Conservation (phyloP, 2,888 invertebrate genomes). For the Synanthedon myopaeformis region DNA sequence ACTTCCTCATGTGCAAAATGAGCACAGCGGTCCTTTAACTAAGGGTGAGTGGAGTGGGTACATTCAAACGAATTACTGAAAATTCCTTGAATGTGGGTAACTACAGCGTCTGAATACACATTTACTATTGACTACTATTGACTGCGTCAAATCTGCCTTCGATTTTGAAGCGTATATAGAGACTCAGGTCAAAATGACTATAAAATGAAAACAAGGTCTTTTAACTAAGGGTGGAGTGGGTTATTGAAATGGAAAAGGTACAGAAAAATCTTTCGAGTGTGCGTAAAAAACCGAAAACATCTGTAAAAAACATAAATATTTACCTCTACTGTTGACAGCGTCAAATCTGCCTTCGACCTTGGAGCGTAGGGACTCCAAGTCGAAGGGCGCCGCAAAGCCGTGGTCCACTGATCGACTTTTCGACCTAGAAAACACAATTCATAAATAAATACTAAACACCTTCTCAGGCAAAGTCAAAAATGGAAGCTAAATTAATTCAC, state of each 20-base stretch:
- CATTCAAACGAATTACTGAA: neutral
- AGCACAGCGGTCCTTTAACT: neutral
- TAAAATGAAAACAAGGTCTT: too few species aligned
- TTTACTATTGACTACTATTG: constrained; percentile 70
- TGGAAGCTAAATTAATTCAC: neutral
- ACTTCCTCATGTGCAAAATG: neutral
- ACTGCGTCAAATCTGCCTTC: constrained; percentile 88
- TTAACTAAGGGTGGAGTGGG: neutral
- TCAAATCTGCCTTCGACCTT: constrained; percentile 90
- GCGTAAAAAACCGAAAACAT: neutral
- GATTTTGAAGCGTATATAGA: constrained; percentile 80
- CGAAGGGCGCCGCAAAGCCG: constrained; percentile 87
- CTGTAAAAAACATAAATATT: constrained; percentile 2
- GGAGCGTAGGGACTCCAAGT: constrained; percentile 85
- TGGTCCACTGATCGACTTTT: constrained; percentile 93
- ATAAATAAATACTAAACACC: neutral
- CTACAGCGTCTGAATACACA: neutral
- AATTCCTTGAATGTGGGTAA: too few species aligned
- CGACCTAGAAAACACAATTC: constrained; percentile 74
- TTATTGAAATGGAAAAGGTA: neutral
- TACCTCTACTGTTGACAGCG: constrained; percentile 76
- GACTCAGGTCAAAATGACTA: constrained; percentile 57
- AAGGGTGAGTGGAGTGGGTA: neutral
- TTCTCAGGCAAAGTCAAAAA: neutral
- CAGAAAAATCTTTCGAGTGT: neutral